Percentiles rank a stretch among this genome's conserved stretches.
Conservation (phyloP, 2,113 vertebrate genomes). For the Gracilinanus agilis region DNA sequence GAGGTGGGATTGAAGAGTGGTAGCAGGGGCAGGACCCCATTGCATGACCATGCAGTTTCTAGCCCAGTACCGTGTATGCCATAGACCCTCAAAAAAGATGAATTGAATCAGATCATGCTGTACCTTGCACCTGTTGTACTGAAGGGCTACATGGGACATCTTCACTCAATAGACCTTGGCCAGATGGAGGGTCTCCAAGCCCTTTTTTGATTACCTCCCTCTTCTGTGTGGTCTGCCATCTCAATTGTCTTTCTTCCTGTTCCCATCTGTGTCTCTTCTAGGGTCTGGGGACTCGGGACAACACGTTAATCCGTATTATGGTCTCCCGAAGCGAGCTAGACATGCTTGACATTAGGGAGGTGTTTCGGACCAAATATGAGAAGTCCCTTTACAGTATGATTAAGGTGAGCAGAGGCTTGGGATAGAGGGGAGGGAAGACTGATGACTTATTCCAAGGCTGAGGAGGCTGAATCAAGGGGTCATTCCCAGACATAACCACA, state of each 20-base stretch:
- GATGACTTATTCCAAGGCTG: not conserved
- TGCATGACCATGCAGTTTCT: not conserved
- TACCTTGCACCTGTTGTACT: not conserved
- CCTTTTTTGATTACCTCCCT: not conserved
- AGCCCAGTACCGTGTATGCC: not conserved
- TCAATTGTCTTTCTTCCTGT: not conserved
- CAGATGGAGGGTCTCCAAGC: not conserved
- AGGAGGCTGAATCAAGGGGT: not conserved
- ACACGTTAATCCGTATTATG: conserved; percentile 98
- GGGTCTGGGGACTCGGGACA: conserved; percentile 96
- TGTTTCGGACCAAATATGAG: conserved; percentile 94
- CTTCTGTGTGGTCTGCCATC: not conserved
- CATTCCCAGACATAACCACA: not conserved
- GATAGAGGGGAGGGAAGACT: too few species aligned
- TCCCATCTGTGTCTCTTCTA: conserved; percentile 68
- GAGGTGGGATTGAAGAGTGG: not conserved
- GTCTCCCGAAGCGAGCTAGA: conserved; percentile 95
- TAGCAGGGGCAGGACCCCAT: not conserved
- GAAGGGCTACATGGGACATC: not conserved
- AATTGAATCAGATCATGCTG: not conserved
- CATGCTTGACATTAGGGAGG: conserved; percentile 97
- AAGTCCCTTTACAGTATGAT: conserved; percentile 98
- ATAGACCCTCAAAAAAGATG: not conserved
- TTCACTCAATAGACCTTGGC: not conserved
- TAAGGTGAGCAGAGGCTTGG: conserved; percentile 82